Base-by-base conservation (phyloP, 2,888 invertebrate genomes). In the Parnassius glacialis region DNA sequence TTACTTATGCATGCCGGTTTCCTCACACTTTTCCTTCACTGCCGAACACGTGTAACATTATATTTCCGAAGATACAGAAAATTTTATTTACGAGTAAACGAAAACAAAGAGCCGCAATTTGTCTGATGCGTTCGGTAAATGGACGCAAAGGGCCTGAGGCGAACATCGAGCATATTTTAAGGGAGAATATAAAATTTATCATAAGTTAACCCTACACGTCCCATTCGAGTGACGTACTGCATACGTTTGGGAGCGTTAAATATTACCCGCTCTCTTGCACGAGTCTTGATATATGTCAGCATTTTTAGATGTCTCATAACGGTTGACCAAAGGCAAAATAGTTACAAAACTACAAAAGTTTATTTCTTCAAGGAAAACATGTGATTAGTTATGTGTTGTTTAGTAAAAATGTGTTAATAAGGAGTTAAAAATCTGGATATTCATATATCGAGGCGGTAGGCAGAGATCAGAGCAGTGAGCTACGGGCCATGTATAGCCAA, bases 151-250 rank as follows among this genome's bases (percentile, higher is more conserved):
- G 70, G 73, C 78, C 74, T 67, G 68, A 71, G 75, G 82, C 78
- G 68, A 64, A 59, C 58, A 47, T 52, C 65, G 67, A 65, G 71
- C 68, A 74, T 70, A 73, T 78, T 78, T 77, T 70, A 71, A 70
- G 74, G 72, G 74, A 75, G 76, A 79, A 80, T 79, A 84, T 84
- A 81, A 87, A 83, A 82, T 81, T 85, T 81, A 76, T 78, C 79
- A 78, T 84, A 81, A 84, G 78, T 83, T 80, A 81, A 83, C 83
- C 84, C 83, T 79, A 78, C 75, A 58, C 75, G 79, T 81, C 82
- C 81, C 78, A 43, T 58, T 44, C 55, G 55, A 54, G 42, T 61
- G 57, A 62, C 70, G 70, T 62, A 74, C 61, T 70, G 74, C 76
- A 77, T 80, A 81, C 75, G 71, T 72, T 76, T 75, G 72, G 67